These are phyloP conservation scores for Microcebus murinus DNA, from an alignment of 2,113 vertebrate genomes.

Conservation along the genomic window DNA sequence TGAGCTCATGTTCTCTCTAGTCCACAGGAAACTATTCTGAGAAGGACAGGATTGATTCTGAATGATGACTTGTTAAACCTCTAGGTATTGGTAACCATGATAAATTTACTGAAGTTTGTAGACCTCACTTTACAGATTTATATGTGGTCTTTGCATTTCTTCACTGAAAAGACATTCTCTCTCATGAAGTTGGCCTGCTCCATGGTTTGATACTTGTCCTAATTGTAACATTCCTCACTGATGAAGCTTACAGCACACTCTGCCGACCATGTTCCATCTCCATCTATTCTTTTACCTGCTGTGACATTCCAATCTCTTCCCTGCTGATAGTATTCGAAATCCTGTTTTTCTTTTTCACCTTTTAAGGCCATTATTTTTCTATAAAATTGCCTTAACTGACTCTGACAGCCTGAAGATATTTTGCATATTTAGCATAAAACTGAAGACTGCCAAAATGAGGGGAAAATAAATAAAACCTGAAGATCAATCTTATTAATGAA, in stretches of 20 bases:
- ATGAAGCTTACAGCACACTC: neutral
- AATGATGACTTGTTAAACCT: neutral
- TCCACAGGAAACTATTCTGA: neutral
- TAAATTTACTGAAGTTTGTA: neutral
- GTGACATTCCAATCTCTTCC: neutral
- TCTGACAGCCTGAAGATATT: neutral
- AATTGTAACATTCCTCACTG: neutral
- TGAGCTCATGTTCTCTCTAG: neutral
- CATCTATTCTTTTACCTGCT: neutral
- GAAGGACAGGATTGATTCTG: neutral
- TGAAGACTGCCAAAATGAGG: neutral
- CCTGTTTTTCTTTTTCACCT: neutral
- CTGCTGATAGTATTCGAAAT: neutral
- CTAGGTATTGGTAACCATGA: neutral
- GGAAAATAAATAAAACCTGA: neutral
- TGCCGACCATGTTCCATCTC: neutral
- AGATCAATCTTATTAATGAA: neutral
- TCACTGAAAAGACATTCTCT: neutral
- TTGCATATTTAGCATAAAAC: neutral
- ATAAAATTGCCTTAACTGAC: neutral
- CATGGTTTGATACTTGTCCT: neutral
- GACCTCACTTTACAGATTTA: neutral
- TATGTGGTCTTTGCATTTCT: neutral
- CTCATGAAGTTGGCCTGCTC: neutral
- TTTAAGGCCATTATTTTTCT: neutral